Evolutionary conservation across 2,888 invertebrate species (phyloP), one percentile per base, ranked within the genome.

Genomic region (Megaustenia siamemsis): DNA sequence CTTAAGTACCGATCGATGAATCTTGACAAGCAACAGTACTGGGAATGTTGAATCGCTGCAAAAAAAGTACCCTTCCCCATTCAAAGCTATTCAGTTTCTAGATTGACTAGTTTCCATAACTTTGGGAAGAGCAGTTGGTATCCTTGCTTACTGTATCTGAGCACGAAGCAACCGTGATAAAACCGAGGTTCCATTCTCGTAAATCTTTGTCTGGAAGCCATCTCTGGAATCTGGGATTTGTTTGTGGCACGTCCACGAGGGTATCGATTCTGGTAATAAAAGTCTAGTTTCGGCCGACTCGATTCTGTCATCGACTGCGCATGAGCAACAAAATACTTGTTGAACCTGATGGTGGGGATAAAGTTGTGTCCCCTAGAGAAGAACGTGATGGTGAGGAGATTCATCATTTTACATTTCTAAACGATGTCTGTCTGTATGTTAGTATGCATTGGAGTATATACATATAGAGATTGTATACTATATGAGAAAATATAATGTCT

Each of bases 161-260:
- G 56, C 76, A 76, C 76, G 76, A 38, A 76, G 35, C 56, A 76
- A 76, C 32, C 76, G 76, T 53, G 76, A 49, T 76, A 49, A 53
- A 76, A 76, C 28, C 73, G 1, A 28, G 10, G 28, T 76, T 56
- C 38, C 38, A 38, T 76, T 49, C 56, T 28, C 15, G 38, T 35
- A 80, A 79, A n/a, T 80, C 80, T 49, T 71, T 69, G 32, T 68
- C 66, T 35, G 15, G 38, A 40, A n/a, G 18, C 43, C 24, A 28
- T 49, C 24, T 32, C 28, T 49, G 49, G 66, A 56, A 49, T 12
- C 24, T 21, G n/a, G 18, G 66, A 21, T 80, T 80, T 80, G 80
- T 80, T 80, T 28, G 8, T 2, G 32, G 35, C 80, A 80, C 80
- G 80, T 69, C n/a, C 53, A 32, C 35, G 69, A 40, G 6, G n/a